Conservation (phyloP, 2,888 invertebrate genomes). For the Hypomecis atomaria region DNA sequence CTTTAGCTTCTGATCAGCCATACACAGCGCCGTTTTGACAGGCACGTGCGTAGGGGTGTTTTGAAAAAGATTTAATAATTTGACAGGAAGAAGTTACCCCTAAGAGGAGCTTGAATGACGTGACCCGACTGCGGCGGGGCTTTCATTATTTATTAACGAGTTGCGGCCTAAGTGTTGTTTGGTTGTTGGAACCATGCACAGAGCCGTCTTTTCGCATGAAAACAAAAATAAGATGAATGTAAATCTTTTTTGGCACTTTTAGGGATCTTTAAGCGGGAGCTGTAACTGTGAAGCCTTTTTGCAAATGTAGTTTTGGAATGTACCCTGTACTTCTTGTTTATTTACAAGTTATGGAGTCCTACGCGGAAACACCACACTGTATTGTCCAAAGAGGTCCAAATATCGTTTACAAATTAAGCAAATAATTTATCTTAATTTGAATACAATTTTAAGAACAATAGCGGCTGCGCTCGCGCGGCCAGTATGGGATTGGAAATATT, state of each 20-base stretch:
- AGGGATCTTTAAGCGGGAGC: no score
- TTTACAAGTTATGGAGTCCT: no score
- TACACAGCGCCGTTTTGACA: slow-evolving; percentile 11
- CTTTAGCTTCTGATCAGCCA: not conserved
- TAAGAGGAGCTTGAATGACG: slow-evolving; percentile 48
- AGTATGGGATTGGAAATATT: no score
- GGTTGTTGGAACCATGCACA: slow-evolving; percentile 5
- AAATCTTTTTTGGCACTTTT: not conserved
- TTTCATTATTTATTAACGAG: slow-evolving; percentile 46
- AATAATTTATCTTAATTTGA: no score
- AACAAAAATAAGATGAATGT: not conserved
- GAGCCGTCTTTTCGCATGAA: not conserved
- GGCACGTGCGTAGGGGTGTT: slow-evolving; percentile 49
- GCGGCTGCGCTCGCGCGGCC: no score
- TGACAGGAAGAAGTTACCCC: slow-evolving; percentile 53
- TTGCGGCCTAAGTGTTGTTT: slow-evolving; percentile 13
- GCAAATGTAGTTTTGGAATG: no score
- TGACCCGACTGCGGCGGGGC: slow-evolving; percentile 50
- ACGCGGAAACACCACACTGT: no score
- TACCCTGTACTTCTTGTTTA: no score
- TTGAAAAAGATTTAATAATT: slow-evolving; percentile 64
- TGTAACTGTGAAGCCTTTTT: no score
- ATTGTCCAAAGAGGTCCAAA: no score
- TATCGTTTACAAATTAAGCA: no score
- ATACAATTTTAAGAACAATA: no score